Evolutionary conservation across 1,140 invertebrate species (phyloP).

Genomic region (Drosophila nigromelanica): DNA sequence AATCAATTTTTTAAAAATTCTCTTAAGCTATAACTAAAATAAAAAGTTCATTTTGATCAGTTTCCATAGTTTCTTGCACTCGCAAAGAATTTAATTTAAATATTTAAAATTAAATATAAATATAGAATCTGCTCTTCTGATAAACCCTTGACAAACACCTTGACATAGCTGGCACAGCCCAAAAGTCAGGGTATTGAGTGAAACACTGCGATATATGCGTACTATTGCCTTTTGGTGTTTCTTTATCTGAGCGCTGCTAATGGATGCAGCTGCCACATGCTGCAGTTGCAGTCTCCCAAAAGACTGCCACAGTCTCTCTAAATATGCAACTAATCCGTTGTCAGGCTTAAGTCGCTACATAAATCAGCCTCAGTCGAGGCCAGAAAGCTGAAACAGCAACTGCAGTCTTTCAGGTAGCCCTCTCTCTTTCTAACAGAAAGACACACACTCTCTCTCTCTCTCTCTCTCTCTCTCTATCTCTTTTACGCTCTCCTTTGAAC

Average conservation of each 20-base stretch:
- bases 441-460: conserved; percentile 34
- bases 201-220: conserved; percentile 24
- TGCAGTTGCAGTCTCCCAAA: conserved; percentile 50
- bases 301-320: conserved; percentile 36
- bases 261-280: conserved; percentile 69
- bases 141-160: not conserved
- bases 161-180: conserved; percentile 13
- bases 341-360: conserved; percentile 68
- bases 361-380: conserved; percentile 62
- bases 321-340: conserved; percentile 75
- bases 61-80: too few relatives aligned
- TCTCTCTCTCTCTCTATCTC: conserved; percentile 41
- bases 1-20: too few relatives aligned
- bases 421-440: too few relatives aligned
- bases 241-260: conserved; percentile 71
- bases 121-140: too few relatives aligned
- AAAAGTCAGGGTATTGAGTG: conserved; percentile 26
- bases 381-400: conserved; percentile 21
- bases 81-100: too few relatives aligned
- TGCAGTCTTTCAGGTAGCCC: conserved; percentile 36
- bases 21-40: too few relatives aligned
- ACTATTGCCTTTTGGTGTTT: conserved; percentile 42
- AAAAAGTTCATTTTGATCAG: too few relatives aligned
- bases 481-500: conserved; percentile 9
- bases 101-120: too few relatives aligned